Evolutionary conservation across 2,797 vertebrate genomes (phyloP).

Genomic region (Coregonus ussuriensis): DNA sequence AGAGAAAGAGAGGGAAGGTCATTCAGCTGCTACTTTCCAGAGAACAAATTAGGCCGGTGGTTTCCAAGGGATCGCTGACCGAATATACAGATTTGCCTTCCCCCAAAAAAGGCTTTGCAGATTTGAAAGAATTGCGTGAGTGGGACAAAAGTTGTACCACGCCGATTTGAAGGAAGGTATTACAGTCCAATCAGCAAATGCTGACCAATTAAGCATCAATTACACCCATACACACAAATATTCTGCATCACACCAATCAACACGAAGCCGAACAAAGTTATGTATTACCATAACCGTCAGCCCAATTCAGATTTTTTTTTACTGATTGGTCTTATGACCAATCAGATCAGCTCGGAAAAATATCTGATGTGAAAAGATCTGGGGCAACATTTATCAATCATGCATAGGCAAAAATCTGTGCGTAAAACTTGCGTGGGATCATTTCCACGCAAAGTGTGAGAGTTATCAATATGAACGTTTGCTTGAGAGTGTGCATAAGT

Average conservation of each 20-base stretch:
- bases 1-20: constrained; percentile 34
- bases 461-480: no score
- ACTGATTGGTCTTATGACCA: not conserved
- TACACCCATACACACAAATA: no score
- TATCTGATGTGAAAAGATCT: no score
- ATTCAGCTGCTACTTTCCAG: constrained; percentile 42
- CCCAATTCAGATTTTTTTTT: no score
- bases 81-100: constrained; percentile 42
- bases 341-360: no score
- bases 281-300: not conserved
- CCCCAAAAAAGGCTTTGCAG: constrained; percentile 14
- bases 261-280: no score
- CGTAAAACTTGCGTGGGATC: no score
- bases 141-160: not conserved
- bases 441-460: no score
- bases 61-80: constrained; percentile 42
- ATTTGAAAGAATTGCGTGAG: constrained; percentile 13
- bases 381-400: no score
- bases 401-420: no score
- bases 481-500: no score
- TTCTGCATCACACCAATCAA: no score
- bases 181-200: not conserved
- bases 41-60: constrained; percentile 42
- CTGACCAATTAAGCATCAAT: not conserved
- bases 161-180: not conserved